Conservation (phyloP, 2,113 vertebrate genomes). For the Prochilodus magdalenae region DNA sequence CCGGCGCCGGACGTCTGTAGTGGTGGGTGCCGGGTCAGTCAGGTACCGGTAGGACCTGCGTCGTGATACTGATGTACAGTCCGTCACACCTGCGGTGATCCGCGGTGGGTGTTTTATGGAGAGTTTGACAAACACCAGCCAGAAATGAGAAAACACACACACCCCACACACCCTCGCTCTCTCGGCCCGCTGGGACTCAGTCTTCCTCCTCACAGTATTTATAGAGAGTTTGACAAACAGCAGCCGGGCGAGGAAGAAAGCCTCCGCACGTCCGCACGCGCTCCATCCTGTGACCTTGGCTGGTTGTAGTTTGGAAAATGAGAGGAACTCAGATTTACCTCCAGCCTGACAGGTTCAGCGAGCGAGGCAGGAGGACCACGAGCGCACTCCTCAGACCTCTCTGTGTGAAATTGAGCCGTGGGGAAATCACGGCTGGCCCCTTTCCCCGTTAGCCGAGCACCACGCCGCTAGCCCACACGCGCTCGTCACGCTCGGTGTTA, state of each 20-base stretch:
- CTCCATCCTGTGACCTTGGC: slow-evolving; percentile 43
- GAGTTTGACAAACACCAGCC: slow-evolving; percentile 38
- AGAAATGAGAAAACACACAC: slow-evolving; percentile 9
- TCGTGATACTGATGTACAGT: too few relatives aligned
- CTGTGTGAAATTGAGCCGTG: slow-evolving; percentile 39
- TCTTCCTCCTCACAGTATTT: slow-evolving; percentile 6
- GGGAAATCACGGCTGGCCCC: slow-evolving; percentile 29
- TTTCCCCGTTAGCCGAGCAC: not conserved
- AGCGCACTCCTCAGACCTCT: not conserved
- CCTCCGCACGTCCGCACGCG: not conserved
- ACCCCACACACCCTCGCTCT: too few relatives aligned
- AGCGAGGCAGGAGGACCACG: not conserved
- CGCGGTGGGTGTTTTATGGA: slow-evolving; percentile 25
- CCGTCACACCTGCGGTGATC: slow-evolving; percentile 5
- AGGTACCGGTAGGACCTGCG: too few relatives aligned
- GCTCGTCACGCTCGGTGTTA: not conserved
- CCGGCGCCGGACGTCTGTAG: too few relatives aligned
- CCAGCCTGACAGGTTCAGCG: slow-evolving; percentile 27
- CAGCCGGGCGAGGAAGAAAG: slow-evolving; percentile 22
- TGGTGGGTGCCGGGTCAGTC: too few relatives aligned
- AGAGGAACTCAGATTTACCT: slow-evolving; percentile 42
- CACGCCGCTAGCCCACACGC: not conserved
- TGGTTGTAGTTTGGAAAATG: slow-evolving; percentile 43
- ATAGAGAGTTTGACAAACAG: slow-evolving; percentile 45
- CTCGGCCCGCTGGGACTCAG: not conserved